Evolutionary conservation across 53 echinoderm and acorn worm genomes (phyloP).

Genomic region (Pentamera pediparva): DNA sequence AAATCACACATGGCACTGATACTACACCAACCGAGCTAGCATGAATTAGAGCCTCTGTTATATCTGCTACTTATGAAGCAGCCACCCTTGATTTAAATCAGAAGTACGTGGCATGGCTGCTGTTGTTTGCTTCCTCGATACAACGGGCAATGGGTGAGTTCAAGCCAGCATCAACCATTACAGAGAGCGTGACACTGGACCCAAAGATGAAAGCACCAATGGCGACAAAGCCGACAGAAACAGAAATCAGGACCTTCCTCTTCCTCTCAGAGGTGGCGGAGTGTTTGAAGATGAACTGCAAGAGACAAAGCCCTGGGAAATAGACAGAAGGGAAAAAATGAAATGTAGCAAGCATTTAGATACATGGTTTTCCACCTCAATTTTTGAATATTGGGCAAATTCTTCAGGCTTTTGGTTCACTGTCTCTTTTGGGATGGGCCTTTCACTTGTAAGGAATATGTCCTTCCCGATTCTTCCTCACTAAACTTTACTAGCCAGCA

Average conservation of each 20-base stretch:
- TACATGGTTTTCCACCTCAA: background rate
- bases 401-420: too few relatives aligned
- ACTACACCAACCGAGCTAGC: too few relatives aligned
- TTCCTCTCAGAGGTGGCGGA: slow-evolving; percentile 40
- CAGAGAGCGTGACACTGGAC: slow-evolving; percentile 62
- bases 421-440: too few relatives aligned
- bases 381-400: background rate
- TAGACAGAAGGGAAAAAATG: background rate
- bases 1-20: too few relatives aligned
- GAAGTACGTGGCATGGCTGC: too few relatives aligned
- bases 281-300: slow-evolving; percentile 61
- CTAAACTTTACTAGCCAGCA: background rate
- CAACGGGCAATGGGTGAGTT: too few relatives aligned
- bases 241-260: slow-evolving; percentile 42
- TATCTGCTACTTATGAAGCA: too few relatives aligned
- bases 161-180: slow-evolving; percentile 40
- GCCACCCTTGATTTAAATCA: too few relatives aligned
- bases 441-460: too few relatives aligned
- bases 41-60: too few relatives aligned
- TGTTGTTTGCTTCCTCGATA: too few relatives aligned
- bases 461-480: too few relatives aligned
- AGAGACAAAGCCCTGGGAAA: slow-evolving; percentile 62
- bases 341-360: background rate
- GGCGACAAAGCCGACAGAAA: slow-evolving; percentile 55
- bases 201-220: slow-evolving; percentile 80